Base-by-base conservation (phyloP, 37 sponge, comb jelly and placozoan genomes). In the Chondrosia reniformis region DNA sequence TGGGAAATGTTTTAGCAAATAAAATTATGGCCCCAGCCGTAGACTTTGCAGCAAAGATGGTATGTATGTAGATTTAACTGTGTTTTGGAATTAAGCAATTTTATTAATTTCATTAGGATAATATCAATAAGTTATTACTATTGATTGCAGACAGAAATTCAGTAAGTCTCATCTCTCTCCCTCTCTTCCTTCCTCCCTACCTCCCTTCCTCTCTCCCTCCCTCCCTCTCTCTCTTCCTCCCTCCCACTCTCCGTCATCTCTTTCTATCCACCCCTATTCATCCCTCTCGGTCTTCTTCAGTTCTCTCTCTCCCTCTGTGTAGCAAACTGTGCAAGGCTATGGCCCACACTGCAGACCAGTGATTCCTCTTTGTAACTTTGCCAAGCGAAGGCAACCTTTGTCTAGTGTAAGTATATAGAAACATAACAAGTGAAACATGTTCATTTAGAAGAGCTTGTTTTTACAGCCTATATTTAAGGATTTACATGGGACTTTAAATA, bases 1-100 rank as follows among this genome's bases (percentile, higher is more conserved):
- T 90, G 44, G 62, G 83, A 62, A 82, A 85, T 38, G 52, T 90
- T 0, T 79, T 90, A 55, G 79, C 86, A 24, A 30, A 42, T 21
- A 82, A 85, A 32, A 45, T 90, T 9, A 77, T 82, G 63, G 64
- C 83, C 15, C 90, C 80, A 46, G 82, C 90, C 43, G 79, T 90
- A 61, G 74, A 82, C 38, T 74, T 63, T 79, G 86, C 56, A 8
- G 71, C 90, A 19, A 90, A 69, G 76, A 86, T 86, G 30, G 90
- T 90, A 43, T 82, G 90, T 76, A 25, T 25, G 42, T 17, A 22
- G 1, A 4, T 64, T 32, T 32, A 13, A 49, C 52, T 15, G 52
- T 49, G 10, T n/a, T n/a, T n/a, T n/a, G n/a, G n/a, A n/a, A n/a
- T n/a, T n/a, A n/a, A n/a, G n/a, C n/a, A n/a, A n/a, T n/a, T n/a